A percentile compares a stretch with the other conserved stretches of the same genome.
phyloP scores from a whole-genome alignment of 2,888 invertebrate species.

The Miltochrista miniata region DNA sequence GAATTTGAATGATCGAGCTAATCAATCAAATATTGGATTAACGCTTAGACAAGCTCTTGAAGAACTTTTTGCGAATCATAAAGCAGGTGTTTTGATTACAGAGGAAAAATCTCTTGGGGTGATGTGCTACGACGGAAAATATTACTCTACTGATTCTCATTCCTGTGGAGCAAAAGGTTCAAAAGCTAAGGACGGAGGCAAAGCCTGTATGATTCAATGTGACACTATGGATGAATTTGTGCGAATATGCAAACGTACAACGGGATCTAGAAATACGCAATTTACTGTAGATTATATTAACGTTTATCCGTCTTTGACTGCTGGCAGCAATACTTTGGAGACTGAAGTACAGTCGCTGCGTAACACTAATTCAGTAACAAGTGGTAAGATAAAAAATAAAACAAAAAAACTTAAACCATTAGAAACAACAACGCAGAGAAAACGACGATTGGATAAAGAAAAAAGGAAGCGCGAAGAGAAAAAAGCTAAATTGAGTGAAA shows the following conservation, averaged over 20 bases:
- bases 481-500: too few relatives aligned
- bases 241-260: neutral
- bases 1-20: neutral
- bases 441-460: too few relatives aligned
- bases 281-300: neutral
- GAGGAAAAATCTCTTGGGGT: neutral
- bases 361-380: too few relatives aligned
- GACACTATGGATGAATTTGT: neutral
- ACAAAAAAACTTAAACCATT: too few relatives aligned
- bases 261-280: neutral
- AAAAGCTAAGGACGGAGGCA: conserved; percentile 11
- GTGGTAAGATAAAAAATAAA: too few relatives aligned
- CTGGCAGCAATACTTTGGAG: too few relatives aligned
- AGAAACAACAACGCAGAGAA: too few relatives aligned
- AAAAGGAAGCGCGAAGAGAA: too few relatives aligned
- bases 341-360: too few relatives aligned
- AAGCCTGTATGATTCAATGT: conserved; percentile 16
- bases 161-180: conserved; percentile 20
- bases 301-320: too few relatives aligned
- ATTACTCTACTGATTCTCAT: conserved; percentile 4
- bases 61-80: neutral
- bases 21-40: neutral
- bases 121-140: neutral
- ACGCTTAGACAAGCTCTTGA: neutral
- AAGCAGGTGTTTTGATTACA: neutral